Evolutionary conservation across 2,888 invertebrate genomes (phyloP), one percentile per base, ranked within the genome.

Genomic region (Tanaodytes sp.): DNA sequence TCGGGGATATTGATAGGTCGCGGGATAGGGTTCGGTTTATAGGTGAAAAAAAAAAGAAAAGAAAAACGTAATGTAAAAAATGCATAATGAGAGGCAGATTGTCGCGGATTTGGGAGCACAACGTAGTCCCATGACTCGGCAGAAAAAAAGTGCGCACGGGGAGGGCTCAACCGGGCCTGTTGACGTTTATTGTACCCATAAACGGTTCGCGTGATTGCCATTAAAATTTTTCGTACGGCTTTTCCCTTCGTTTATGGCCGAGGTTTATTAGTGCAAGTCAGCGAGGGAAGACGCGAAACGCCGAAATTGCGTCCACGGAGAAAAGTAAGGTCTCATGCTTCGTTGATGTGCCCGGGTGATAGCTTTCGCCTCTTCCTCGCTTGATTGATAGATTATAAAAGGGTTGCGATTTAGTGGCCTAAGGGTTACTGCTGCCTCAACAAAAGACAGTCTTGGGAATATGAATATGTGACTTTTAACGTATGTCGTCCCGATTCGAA

Each of bases 101-200:
- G 51, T 42, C n/a, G 42, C 43, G 16, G 8, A 52, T 42, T 30
- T 49, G 40, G 23, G 9, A 18, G 31, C 30, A 31, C 42, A 61
- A 70, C 51, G 68, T 40, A 57, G 14, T 48, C 45, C 40, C 51
- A 77, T 84, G 84, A 83, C 82, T 81, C 75, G 80, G 57, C 68
- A 18, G 30, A 68, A 68, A 68, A 74, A 76, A 73, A 64, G 58
- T 74, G 59, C 59, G 8, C 14, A 9, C 33, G n/a, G 76, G 71
- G 70, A 78, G 77, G 80, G 80, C 76, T 77, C 78, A 77, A 77
- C 75, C 76, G 73, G 75, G 72, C 76, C 77, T 79, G 78, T 79
- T 80, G 80, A 82, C 80, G 81, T 83, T 84, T 82, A 84, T 84
- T 84, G 82, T 82, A 74, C 73, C 74, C 79, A 67, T 74, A 84